These are phyloP conservation scores for Cancer borealis DNA, from an alignment of 2,888 invertebrate species.

Conservation along the genomic window DNA sequence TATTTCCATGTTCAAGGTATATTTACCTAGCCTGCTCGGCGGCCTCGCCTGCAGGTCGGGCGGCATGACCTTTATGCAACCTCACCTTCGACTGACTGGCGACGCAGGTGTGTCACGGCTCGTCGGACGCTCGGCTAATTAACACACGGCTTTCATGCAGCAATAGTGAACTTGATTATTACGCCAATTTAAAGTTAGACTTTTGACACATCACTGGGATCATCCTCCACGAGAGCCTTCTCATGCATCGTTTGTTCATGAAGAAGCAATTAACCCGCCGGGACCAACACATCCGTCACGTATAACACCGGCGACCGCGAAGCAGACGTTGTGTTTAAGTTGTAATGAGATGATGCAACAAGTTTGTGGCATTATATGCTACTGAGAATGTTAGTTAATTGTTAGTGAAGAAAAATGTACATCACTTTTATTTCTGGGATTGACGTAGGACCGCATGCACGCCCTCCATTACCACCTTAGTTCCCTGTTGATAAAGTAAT, in stretches of 20 bases:
- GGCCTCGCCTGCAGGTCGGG: neutral
- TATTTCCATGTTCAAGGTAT: neutral
- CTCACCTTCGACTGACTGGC: neutral
- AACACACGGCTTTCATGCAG: conserved; percentile 9
- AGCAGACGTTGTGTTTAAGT: neutral
- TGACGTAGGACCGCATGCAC: neutral
- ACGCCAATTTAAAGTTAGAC: conserved; percentile 22
- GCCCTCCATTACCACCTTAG: neutral
- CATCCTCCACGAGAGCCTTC: neutral
- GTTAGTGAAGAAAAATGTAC: neutral
- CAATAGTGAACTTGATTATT: conserved; percentile 34
- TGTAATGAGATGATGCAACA: neutral
- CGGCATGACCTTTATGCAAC: neutral
- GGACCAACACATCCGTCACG: neutral
- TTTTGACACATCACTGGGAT: neutral
- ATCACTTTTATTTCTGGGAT: neutral
- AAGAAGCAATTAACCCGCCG: neutral
- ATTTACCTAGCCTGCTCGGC: neutral
- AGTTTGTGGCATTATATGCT: neutral
- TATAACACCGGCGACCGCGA: neutral
- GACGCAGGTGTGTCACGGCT: neutral
- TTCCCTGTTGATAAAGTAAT: neutral
- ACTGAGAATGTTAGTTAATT: neutral
- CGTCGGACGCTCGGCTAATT: conserved; percentile 14
- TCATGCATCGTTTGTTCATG: neutral